phyloP scores from a whole-genome alignment of 2,797 vertebrate genomes.

The Mallotus villosus region DNA sequence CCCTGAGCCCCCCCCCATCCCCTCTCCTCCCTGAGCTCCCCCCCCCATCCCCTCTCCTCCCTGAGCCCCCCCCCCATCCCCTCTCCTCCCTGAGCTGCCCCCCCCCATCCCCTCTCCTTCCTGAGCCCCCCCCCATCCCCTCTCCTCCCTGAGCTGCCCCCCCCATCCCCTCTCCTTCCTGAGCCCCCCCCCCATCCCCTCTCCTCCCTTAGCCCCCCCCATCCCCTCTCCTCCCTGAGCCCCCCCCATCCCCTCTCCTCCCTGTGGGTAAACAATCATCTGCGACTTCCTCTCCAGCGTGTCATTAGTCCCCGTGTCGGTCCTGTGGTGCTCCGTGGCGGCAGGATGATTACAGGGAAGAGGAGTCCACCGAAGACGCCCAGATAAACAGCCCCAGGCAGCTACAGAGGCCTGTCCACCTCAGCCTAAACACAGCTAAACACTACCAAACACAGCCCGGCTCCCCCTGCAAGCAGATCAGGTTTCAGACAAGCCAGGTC shows the following conservation, averaged over 20 bases:
- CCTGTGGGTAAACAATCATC: slow-evolving; percentile 72
- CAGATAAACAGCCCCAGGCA: slow-evolving; percentile 75
- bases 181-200: slow-evolving; percentile 36
- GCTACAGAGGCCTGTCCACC: slow-evolving; percentile 74
- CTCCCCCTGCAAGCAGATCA: too few species aligned
- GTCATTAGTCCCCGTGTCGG: slow-evolving; percentile 71
- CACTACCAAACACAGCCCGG: background rate
- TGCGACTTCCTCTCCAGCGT: slow-evolving; percentile 74
- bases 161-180: slow-evolving; percentile 29
- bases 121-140: background rate
- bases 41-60: too few species aligned
- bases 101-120: too few species aligned
- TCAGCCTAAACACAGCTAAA: slow-evolving; percentile 76
- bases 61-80: too few species aligned
- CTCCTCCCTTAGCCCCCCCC: slow-evolving; percentile 21
- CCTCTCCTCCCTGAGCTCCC: too few species aligned
- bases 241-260: slow-evolving; percentile 39
- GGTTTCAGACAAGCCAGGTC: too few species aligned
- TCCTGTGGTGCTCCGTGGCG: slow-evolving; percentile 59
- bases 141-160: slow-evolving; percentile 15
- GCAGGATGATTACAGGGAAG: slow-evolving; percentile 76
- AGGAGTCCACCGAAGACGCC: slow-evolving; percentile 71
- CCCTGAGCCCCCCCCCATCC: too few species aligned
- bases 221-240: slow-evolving; percentile 32
- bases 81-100: too few species aligned